Conservation (phyloP, 2,797 vertebrate genomes). For the Micropoecilia bifurca region DNA sequence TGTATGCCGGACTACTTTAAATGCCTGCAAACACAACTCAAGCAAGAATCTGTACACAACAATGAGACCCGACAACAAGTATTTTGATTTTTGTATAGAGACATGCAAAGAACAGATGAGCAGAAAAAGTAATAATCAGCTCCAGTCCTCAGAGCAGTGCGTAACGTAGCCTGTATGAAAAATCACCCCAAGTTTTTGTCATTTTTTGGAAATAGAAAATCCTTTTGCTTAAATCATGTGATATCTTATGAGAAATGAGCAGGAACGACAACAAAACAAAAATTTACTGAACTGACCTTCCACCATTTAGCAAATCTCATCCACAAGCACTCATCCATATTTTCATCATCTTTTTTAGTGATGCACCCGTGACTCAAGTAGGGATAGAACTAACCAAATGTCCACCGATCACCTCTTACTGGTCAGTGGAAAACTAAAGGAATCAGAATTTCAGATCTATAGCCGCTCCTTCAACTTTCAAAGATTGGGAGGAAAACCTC, state of each 20-base stretch:
- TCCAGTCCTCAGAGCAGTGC: too few relatives aligned
- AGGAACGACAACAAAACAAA: slow-evolving; percentile 1
- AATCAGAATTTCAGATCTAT: not conserved
- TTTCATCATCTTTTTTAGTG: not conserved
- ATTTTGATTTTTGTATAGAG: not conserved
- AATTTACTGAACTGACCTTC: slow-evolving; percentile 1
- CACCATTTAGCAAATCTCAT: not conserved
- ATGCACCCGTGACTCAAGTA: not conserved
- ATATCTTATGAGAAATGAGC: slow-evolving; percentile 5
- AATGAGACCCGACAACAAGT: not conserved
- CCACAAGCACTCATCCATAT: not conserved
- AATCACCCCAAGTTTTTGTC: not conserved
- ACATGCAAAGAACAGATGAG: not conserved
- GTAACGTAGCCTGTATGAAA: not conserved
- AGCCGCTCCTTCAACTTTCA: not conserved
- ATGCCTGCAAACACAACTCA: slow-evolving; percentile 8
- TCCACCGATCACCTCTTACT: not conserved
- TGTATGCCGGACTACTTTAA: slow-evolving; percentile 1
- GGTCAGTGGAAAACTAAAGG: not conserved
- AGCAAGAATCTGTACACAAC: not conserved
- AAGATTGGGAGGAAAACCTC: not conserved
- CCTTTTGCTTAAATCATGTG: not conserved
- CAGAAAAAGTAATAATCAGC: not conserved
- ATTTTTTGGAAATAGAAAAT: not conserved
- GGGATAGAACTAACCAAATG: not conserved